Evolutionary conservation across 2,888 invertebrate genomes (phyloP), one percentile per base, ranked within the genome.

Genomic region (Lithophane semibrunnea): DNA sequence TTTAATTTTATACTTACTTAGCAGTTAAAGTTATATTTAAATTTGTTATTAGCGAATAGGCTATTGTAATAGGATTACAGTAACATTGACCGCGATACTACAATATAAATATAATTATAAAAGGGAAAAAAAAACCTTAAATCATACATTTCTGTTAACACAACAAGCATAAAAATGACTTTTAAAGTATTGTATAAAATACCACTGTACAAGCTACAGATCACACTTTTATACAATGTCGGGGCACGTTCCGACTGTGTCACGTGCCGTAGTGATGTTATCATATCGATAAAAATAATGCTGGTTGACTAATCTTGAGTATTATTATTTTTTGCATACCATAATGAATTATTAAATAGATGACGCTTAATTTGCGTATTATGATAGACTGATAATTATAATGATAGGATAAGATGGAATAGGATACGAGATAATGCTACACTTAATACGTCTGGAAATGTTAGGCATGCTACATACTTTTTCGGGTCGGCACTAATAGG

Each of bases 161-260:
- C 44, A 44, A 70, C 10, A 24, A 70, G 1, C 42, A 64, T 61
- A 54, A 72, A 77, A 85, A 70, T 67, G 2, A 44, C 73, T 74
- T 64, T 54, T n/a, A 58, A 77, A 74, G 61, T 74, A 54, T 72
- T 75, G 70, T 83, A 65, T 44, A 77, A 65, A 83, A 49, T 54
- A 54, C 21, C 56, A 60, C 47, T 58, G 37, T 52, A 56, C 49
- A n/a, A 42, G 29, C 65, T 64, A 37, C 67, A 58, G 71, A 86
- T 85, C 83, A 78, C 58, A 77, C 61, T 82, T 82, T 72, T 58
- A 58, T 44, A 72, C 65, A 82, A 85, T 85, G 83, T 88, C 76
- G 71, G 77, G 80, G 75, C 89, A 89, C 89, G 90, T 89, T 76
- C 79, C 65, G 73, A 47, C 70, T 67, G 79, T 58, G 69, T 78